Conservation (phyloP, 1,140 invertebrate species). For the Prorops nasuta region DNA sequence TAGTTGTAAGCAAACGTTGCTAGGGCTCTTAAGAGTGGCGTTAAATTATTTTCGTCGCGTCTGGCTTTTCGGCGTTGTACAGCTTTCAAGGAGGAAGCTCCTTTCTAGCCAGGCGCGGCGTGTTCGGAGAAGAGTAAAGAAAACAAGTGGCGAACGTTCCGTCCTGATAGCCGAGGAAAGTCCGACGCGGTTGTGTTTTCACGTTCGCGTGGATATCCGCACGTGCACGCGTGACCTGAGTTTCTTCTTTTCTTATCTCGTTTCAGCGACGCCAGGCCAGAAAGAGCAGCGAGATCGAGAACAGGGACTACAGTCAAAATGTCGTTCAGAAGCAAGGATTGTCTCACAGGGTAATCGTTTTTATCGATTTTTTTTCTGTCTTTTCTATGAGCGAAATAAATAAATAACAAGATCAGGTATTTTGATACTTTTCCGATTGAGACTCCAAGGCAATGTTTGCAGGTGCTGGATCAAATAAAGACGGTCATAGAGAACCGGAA, state of each 20-base stretch:
- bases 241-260: slow-evolving; percentile 21
- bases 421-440: not conserved
- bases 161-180: slow-evolving; percentile 50
- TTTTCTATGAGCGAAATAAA: too few relatives aligned
- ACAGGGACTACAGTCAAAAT: slow-evolving; percentile 41
- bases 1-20: too few relatives aligned
- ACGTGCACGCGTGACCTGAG: not conserved
- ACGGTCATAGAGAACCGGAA: slow-evolving; percentile 54
- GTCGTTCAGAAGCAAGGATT: slow-evolving; percentile 43
- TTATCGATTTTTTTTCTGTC: not conserved
- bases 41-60: too few relatives aligned
- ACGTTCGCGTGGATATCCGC: slow-evolving; percentile 3
- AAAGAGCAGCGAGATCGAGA: slow-evolving; percentile 40
- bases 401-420: too few relatives aligned
- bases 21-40: too few relatives aligned
- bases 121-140: too few relatives aligned
- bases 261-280: slow-evolving; percentile 46
- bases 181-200: slow-evolving; percentile 14
- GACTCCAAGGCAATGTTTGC: not conserved
- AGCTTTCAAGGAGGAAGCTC: too few relatives aligned
- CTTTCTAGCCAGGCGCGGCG: too few relatives aligned
- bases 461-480: slow-evolving; percentile 56
- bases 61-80: too few relatives aligned
- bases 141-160: slow-evolving; percentile 33
- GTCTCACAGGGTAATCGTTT: slow-evolving; percentile 43